Conservation (phyloP, 2,113 vertebrate genomes). For the Malurus cyaneus region DNA sequence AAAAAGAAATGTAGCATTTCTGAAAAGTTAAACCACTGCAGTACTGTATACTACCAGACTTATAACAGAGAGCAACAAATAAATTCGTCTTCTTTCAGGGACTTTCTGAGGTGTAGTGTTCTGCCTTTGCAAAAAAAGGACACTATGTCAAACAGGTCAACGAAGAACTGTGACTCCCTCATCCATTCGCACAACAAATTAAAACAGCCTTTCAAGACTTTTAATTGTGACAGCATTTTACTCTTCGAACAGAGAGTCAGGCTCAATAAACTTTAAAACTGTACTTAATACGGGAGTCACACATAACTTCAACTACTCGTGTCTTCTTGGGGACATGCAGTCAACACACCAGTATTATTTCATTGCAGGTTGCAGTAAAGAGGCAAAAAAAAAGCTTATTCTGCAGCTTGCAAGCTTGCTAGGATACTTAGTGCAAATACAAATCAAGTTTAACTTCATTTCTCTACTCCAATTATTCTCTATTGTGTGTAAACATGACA, state of each 20-base stretch:
- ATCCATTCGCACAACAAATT: background rate
- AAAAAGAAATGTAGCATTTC: background rate
- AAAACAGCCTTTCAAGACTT: background rate
- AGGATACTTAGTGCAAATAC: background rate
- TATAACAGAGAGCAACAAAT: background rate
- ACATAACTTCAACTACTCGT: accelerated
- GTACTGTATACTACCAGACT: background rate
- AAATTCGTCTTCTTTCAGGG: background rate
- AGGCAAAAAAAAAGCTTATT: background rate
- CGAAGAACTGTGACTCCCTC: background rate
- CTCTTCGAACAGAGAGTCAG: background rate
- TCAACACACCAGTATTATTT: background rate
- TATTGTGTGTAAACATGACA: background rate
- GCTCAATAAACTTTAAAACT: background rate
- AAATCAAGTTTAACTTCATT: slow-evolving; percentile 16
- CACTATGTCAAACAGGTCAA: background rate
- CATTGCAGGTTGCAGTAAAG: accelerated
- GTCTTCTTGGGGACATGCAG: background rate
- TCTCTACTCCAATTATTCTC: background rate
- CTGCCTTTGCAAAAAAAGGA: background rate
- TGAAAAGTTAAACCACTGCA: background rate
- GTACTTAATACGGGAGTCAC: background rate
- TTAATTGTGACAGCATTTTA: background rate
- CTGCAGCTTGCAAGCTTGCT: background rate
- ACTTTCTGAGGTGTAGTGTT: background rate